phyloP scores from a whole-genome alignment of 2,113 vertebrate genomes.

The Thalassoma bifasciatum region DNA sequence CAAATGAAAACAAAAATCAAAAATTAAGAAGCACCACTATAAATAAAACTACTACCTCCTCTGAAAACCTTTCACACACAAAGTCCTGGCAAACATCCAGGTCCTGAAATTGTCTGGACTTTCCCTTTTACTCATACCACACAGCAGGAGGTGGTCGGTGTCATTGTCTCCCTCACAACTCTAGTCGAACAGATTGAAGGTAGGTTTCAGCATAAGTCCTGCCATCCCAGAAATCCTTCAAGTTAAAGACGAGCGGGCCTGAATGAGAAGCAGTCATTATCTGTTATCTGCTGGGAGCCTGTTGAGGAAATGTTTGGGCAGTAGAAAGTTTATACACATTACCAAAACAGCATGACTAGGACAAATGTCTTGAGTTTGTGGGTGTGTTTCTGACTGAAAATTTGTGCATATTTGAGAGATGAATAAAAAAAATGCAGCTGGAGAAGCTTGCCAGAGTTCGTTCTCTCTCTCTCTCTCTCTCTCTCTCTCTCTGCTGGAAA shows the following conservation, averaged over 20 bases:
- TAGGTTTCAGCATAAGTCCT: slow-evolving; percentile 17
- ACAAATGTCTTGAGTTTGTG: background rate
- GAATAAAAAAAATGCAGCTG: slow-evolving; percentile 24
- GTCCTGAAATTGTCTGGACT: background rate
- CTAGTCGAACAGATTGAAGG: too few relatives aligned
- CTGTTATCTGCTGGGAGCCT: slow-evolving; percentile 24
- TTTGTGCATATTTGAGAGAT: slow-evolving; percentile 17
- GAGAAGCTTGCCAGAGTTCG: slow-evolving; percentile 28
- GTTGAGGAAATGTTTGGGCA: slow-evolving; percentile 15
- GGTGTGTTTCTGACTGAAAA: slow-evolving; percentile 18
- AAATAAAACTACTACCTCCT: background rate
- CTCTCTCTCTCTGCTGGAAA: slow-evolving; percentile 8
- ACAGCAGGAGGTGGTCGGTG: too few relatives aligned
- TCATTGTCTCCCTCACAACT: too few relatives aligned
- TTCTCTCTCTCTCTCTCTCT: slow-evolving; percentile 16
- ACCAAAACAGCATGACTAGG: slow-evolving; percentile 14
- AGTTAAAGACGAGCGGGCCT: slow-evolving; percentile 48
- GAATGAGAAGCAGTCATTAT: slow-evolving; percentile 37
- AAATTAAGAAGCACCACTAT: background rate
- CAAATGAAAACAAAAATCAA: background rate
- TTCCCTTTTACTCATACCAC: too few relatives aligned
- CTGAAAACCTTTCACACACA: background rate
- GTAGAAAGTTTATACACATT: slow-evolving; percentile 3
- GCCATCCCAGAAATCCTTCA: background rate
- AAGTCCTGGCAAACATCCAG: background rate